Percentiles rank a stretch among this genome's conserved stretches.
Evolutionary conservation across 2,888 invertebrate species (phyloP).

Genomic region (Siphlonurus alternatus): DNA sequence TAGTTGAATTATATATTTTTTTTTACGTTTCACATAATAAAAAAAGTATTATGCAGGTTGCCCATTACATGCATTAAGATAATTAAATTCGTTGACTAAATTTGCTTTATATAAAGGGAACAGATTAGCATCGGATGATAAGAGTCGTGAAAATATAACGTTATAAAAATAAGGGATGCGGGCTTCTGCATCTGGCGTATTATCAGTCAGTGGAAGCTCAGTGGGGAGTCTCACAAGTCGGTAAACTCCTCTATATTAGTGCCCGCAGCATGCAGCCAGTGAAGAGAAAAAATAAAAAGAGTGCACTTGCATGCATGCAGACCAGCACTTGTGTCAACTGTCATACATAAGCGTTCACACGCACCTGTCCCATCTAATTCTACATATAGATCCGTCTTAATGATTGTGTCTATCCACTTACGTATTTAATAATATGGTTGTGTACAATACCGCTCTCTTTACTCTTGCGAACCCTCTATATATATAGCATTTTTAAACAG

Average conservation of each 20-base stretch:
- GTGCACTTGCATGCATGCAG: background rate
- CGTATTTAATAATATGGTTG: background rate
- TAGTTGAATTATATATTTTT: no score
- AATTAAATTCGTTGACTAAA: no score
- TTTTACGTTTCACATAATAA: no score
- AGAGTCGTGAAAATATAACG: no score
- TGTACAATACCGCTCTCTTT: background rate
- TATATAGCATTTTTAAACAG: background rate
- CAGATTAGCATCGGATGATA: no score
- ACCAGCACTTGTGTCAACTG: background rate
- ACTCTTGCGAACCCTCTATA: background rate
- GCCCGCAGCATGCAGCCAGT: no score
- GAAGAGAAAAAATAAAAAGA: no score
- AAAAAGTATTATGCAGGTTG: no score
- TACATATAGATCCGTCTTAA: background rate
- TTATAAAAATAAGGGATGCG: background rate
- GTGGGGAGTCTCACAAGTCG: background rate
- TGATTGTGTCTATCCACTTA: background rate
- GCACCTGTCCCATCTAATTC: background rate
- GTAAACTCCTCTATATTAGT: no score
- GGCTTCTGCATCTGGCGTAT: background rate
- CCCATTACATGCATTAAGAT: no score
- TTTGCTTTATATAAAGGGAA: no score
- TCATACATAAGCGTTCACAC: background rate
- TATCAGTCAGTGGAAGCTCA: background rate